Evolutionary conservation across 2,797 vertebrate genomes (phyloP).

Genomic region (Lepilemur ruficaudatus): DNA sequence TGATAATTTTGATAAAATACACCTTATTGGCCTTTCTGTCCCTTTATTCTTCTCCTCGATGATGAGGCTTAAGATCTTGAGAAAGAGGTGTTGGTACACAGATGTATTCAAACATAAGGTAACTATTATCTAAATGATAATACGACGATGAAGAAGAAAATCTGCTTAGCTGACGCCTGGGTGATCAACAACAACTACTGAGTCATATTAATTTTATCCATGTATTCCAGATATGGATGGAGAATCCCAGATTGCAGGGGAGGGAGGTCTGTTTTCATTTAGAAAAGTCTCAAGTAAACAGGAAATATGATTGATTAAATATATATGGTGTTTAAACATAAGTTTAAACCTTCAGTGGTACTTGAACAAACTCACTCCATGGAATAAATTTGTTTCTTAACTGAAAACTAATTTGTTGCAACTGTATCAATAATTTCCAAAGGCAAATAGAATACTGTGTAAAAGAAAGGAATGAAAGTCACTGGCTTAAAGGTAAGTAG

Average conservation of each 20-base stretch:
- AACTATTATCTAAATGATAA: not conserved
- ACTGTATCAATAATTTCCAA: not conserved
- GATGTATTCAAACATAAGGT: not conserved
- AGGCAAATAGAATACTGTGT: not conserved
- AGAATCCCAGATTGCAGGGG: not conserved
- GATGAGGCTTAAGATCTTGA: not conserved
- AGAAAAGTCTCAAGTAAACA: conserved; percentile 5
- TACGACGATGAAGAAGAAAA: not conserved
- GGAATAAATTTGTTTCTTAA: conserved; percentile 18
- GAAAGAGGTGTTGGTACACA: not conserved
- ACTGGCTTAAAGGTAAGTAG: not conserved
- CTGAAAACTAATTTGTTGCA: not conserved
- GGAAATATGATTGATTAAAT: not conserved
- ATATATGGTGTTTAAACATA: not conserved
- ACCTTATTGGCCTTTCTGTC: not conserved
- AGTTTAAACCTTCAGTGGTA: not conserved
- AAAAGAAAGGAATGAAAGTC: conserved; percentile 14
- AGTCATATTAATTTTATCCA: not conserved
- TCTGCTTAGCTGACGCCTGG: not conserved
- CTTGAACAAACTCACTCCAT: not conserved
- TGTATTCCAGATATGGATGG: not conserved
- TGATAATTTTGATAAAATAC: not conserved
- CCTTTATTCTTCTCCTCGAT: not conserved
- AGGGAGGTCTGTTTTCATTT: not conserved
- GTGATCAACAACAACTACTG: not conserved